Conservation (phyloP, 2,113 vertebrate genomes). For the Pycnonotus jocosus region DNA sequence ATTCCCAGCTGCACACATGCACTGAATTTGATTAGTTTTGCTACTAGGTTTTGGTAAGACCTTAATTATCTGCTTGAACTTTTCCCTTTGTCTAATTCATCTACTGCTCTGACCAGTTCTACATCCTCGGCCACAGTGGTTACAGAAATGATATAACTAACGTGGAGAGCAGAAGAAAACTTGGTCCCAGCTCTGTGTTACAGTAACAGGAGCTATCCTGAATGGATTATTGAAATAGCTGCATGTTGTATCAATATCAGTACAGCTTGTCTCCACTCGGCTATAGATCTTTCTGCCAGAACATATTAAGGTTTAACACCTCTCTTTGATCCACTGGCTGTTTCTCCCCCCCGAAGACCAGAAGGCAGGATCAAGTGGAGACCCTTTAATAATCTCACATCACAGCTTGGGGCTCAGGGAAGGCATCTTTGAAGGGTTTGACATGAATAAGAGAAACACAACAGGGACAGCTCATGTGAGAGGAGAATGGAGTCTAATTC, state of each 20-base stretch:
- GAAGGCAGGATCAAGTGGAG: conserved; percentile 18
- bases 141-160: background rate
- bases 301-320: conserved; percentile 28
- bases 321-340: conserved; percentile 26
- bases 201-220: background rate
- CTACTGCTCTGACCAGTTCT: background rate
- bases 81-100: background rate
- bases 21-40: background rate
- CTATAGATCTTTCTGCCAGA: conserved; percentile 42
- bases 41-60: background rate
- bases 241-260: background rate
- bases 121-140: background rate
- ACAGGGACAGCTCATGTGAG: background rate
- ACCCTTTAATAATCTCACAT: conserved; percentile 36
- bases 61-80: background rate
- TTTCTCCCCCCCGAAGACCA: background rate
- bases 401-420: conserved; percentile 9
- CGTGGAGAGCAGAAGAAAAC: background rate
- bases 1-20: background rate
- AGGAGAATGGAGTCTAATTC: background rate
- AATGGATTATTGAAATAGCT: conserved; percentile 1
- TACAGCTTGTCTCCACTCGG: background rate
- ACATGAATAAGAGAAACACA: background rate
- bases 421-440: conserved; percentile 5
- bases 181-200: background rate